A percentile compares a stretch with the other conserved stretches of the same genome.
Evolutionary conservation across 2,888 invertebrate species (phyloP).

Genomic region (Fragum sueziense): DNA sequence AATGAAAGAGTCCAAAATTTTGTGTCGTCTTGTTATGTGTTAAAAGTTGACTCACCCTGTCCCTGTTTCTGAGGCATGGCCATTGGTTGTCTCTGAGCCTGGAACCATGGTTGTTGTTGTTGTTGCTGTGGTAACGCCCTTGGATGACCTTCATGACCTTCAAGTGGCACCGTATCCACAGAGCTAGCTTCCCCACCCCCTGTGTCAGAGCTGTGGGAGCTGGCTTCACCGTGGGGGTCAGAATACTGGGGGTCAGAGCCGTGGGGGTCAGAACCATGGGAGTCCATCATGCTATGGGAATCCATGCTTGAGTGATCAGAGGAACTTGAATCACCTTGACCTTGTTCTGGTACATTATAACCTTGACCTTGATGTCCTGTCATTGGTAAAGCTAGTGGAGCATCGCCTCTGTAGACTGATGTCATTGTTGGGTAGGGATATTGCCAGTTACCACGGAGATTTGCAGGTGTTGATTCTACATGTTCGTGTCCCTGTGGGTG

Average conservation of each 20-base stretch:
- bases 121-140: slow-evolving; percentile 38
- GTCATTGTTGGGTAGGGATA: slow-evolving; percentile 37
- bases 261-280: neutral
- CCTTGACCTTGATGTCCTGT: slow-evolving; percentile 1
- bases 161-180: slow-evolving; percentile 10
- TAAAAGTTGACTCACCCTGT: no score
- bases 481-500: neutral
- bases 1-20: no score
- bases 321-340: neutral
- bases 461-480: neutral
- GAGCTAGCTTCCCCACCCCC: neutral
- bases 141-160: slow-evolving; percentile 11
- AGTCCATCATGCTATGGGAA: neutral
- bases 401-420: neutral
- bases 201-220: neutral
- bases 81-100: neutral
- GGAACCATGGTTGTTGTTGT: neutral
- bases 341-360: neutral
- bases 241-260: neutral
- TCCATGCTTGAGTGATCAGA: neutral
- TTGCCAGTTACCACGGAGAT: slow-evolving; percentile 15
- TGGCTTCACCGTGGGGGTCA: no score
- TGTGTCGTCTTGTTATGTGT: no score
- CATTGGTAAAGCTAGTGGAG: slow-evolving; percentile 44
- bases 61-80: slow-evolving; percentile 7